phyloP scores from a whole-genome alignment of 2,797 vertebrate genomes.

The Acipenser oxyrinchus region DNA sequence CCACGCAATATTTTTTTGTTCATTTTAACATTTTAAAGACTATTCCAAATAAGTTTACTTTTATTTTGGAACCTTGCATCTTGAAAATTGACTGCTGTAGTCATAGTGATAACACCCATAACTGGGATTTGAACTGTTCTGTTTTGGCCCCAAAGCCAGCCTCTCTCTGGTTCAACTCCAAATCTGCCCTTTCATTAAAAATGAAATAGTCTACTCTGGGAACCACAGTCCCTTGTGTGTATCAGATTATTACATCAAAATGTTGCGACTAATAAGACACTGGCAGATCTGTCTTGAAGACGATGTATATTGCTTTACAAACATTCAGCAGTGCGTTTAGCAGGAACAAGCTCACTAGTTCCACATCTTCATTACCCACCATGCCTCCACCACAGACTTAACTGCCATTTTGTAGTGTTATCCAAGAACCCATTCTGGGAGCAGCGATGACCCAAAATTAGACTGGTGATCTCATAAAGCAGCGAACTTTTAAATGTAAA shows the following conservation, averaged over 20 bases:
- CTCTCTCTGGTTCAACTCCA: too few species aligned
- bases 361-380: conserved; percentile 14
- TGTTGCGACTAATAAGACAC: not conserved
- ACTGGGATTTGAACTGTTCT: too few species aligned
- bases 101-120: too few species aligned
- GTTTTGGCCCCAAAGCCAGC: too few species aligned
- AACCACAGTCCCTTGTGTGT: not conserved
- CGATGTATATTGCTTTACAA: not conserved
- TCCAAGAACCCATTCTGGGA: too few species aligned
- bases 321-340: conserved; percentile 20
- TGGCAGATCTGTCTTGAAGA: not conserved
- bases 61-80: too few species aligned
- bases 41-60: too few species aligned
- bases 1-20: too few species aligned
- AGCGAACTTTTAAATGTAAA: conserved; percentile 53
- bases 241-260: not conserved
- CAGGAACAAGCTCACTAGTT: conserved; percentile 21
- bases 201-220: too few species aligned
- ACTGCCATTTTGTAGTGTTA: not conserved
- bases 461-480: conserved; percentile 39
- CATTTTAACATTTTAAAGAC: too few species aligned
- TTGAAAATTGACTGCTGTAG: too few species aligned
- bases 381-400: not conserved
- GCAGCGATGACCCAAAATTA: conserved; percentile 30
- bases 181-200: too few species aligned